These are phyloP conservation scores for Notolepis coatsorum DNA, from an alignment of 2,797 vertebrate genomes.

Conservation along the genomic window DNA sequence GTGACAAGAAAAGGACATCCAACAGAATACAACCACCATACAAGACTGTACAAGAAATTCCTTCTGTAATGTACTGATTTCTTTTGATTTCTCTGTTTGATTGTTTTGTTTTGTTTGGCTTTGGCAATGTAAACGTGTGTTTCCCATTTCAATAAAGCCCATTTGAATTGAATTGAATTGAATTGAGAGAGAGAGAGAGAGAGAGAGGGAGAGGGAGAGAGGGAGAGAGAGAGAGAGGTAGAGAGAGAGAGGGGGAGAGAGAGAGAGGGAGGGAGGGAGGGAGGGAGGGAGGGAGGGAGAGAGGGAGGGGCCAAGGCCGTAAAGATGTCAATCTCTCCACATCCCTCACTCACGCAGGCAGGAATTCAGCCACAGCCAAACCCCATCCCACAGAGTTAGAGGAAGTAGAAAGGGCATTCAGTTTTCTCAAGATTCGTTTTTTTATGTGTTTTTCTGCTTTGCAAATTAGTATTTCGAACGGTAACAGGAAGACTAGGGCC, in stretches of 20 bases:
- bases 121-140: too few relatives aligned
- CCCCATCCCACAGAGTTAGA: slow-evolving; percentile 26
- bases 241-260: slow-evolving; percentile 30
- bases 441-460: too few relatives aligned
- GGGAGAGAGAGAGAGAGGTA: slow-evolving; percentile 29
- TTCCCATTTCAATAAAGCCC: too few relatives aligned
- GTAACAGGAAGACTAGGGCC: too few relatives aligned
- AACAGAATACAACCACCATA: too few relatives aligned
- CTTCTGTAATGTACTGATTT: too few relatives aligned
- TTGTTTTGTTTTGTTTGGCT: too few relatives aligned
- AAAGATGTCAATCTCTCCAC: slow-evolving; percentile 72
- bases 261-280: slow-evolving; percentile 7
- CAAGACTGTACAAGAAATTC: slow-evolving; percentile 67
- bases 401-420: slow-evolving; percentile 32
- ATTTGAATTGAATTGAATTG: too few relatives aligned
- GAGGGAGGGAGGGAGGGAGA: slow-evolving; percentile 25
- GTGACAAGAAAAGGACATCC: too few relatives aligned
- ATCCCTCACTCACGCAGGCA: slow-evolving; percentile 62
- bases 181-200: slow-evolving; percentile 73
- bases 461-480: too few relatives aligned
- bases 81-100: too few relatives aligned
- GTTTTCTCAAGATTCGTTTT: too few relatives aligned
- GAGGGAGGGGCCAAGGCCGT: slow-evolving; percentile 69
- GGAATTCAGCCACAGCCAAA: slow-evolving; percentile 60
- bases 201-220: slow-evolving; percentile 57